phyloP scores from a whole-genome alignment of 2,113 vertebrate species.

The Aptenodytes forsteri region DNA sequence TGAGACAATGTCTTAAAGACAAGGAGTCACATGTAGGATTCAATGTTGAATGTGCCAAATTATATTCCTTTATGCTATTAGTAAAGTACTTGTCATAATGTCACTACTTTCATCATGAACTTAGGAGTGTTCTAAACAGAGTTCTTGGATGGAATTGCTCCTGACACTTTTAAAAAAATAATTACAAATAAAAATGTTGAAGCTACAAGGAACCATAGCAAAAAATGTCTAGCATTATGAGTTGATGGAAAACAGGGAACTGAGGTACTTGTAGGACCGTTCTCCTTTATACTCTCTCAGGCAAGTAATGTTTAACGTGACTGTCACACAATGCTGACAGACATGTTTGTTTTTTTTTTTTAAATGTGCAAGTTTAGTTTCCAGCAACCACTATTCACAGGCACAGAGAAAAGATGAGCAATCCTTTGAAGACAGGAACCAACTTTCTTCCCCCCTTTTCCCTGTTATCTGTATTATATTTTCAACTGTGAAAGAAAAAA shows the following conservation, averaged over 20 bases:
- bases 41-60: neutral
- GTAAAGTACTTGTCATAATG: neutral
- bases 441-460: neutral
- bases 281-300: neutral
- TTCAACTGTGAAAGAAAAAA: neutral
- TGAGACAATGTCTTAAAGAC: neutral
- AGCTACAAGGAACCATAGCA: neutral
- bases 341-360: neutral
- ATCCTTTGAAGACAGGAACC: neutral
- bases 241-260: neutral
- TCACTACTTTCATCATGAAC: neutral
- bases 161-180: neutral
- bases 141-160: neutral
- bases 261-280: neutral
- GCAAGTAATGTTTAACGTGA: neutral
- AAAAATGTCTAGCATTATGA: neutral
- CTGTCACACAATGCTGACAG: neutral
- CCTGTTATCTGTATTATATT: neutral
- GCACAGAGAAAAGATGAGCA: neutral
- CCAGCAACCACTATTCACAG: neutral
- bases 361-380: neutral
- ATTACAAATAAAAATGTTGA: neutral
- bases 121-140: neutral
- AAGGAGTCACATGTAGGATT: neutral
- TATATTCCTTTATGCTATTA: neutral